Base-by-base conservation (phyloP, 2,113 vertebrate genomes). In the Castor canadensis region DNA sequence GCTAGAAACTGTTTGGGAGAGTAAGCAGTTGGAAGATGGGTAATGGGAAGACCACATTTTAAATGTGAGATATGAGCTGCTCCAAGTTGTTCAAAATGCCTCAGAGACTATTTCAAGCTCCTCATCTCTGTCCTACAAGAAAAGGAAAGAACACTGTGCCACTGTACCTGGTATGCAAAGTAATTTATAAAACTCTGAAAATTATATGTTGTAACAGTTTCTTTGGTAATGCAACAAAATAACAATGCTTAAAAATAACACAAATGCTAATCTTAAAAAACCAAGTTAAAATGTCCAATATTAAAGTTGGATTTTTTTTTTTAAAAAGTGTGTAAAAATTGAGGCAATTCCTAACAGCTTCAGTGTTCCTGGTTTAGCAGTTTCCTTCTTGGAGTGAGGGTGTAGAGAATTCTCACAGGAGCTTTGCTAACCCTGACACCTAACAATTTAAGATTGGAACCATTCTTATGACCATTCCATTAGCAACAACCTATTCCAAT, bases 31-130 rank as follows among this genome's bases (percentile, higher is more conserved):
- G n/a, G n/a, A 95, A 86, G 60, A 0, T 49, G 16, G 12, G 11
- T 54, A n/a, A 84, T 8, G 26, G 38, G 15, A 92, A 90, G 66
- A 67, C 7, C 9, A 9, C 17, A 30, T 83, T 95, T 96, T 69
- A 85, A 81, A 93, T 66, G 71, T 86, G 76, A 91, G 26, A 71
- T 64, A 84, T n/a, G 58, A 91, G 69, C 69, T 95, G 19, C n/a
- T 93, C 52, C 54, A 54, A 40, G 17, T 30, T 69, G 87, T 24
- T 91, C 38, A 91, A 86, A 97, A 91, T 79, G 30, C 26, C 38
- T 58, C 15, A 82, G 28, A 66, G 8, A 89, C 12, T 82, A 52
- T 79, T 96, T 76, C 16, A 89, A 30, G 86, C 64, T 62, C 32
- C n/a, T 83, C 24, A 69, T 47, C 71, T 30, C 1, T 66, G 69